A percentile compares a stretch with the other conserved stretches of the same genome.
These are phyloP conservation scores for Dolichoris vasculosae DNA, from an alignment of 1,140 invertebrate genomes.

Conservation along the genomic window DNA sequence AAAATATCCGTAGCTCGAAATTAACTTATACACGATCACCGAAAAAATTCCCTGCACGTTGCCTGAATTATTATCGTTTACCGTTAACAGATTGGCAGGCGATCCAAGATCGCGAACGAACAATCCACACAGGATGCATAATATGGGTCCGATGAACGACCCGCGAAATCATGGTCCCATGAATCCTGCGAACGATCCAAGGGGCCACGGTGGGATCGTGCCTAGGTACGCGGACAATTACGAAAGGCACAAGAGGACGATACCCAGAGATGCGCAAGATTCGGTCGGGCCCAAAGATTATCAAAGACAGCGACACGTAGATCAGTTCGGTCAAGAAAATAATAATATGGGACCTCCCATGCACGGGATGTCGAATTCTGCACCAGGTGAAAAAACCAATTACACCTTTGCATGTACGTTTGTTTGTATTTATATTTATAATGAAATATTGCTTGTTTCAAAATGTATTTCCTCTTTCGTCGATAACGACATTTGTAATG, in stretches of 20 bases:
- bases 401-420: neutral
- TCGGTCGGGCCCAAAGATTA: constrained; percentile 10
- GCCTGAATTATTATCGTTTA: neutral
- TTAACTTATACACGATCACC: no score
- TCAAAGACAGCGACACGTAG: constrained; percentile 34
- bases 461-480: no score
- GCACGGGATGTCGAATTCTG: neutral
- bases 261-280: constrained; percentile 4
- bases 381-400: constrained; percentile 5
- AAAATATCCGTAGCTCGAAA: no score
- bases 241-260: constrained; percentile 59
- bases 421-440: neutral
- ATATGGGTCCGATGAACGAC: neutral
- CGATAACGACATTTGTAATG: no score
- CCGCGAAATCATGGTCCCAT: constrained; percentile 8
- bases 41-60: no score
- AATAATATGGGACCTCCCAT: neutral
- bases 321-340: constrained; percentile 30
- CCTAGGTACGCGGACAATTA: constrained; percentile 64
- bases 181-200: constrained; percentile 20
- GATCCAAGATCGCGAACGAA: constrained; percentile 28
- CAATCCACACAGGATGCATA: constrained; percentile 25
- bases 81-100: constrained; percentile 18
- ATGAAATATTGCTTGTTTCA: neutral
- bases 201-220: constrained; percentile 31